A percentile compares a stretch with the other conserved stretches of the same genome.
These are phyloP conservation scores for Cervus canadensis DNA, from an alignment of 2,113 vertebrate species.

Conservation along the genomic window DNA sequence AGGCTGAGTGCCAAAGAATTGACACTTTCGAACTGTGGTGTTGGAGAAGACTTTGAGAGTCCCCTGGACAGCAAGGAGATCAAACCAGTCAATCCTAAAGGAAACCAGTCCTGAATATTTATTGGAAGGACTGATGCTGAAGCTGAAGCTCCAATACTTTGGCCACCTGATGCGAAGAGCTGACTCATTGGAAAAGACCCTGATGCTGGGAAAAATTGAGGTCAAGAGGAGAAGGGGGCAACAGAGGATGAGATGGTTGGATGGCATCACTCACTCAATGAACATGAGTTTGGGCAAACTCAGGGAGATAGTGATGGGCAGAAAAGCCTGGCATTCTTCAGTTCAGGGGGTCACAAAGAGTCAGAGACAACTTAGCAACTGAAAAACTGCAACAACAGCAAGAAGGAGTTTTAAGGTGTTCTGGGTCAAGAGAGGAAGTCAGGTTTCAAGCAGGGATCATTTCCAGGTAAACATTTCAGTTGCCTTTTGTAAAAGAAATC, in stretches of 20 bases:
- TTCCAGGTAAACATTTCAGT: not conserved
- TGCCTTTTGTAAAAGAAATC: not conserved
- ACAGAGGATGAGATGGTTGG: not conserved
- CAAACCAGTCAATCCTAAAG: not conserved
- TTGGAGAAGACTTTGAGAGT: not conserved
- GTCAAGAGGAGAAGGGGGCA: not conserved
- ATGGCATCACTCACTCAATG: not conserved
- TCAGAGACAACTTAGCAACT: not conserved
- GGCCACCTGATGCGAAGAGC: not conserved
- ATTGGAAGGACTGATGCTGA: not conserved
- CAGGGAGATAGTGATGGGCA: not conserved
- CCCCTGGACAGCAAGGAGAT: not conserved
- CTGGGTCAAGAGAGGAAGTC: not conserved
- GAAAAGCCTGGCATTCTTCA: not conserved
- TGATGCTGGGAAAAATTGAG: not conserved
- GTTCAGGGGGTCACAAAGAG: not conserved
- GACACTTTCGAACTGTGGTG: not conserved
- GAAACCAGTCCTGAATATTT: not conserved
- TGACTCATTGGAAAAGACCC: not conserved
- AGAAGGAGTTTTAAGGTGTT: not conserved
- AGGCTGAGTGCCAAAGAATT: accelerated
- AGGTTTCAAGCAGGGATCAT: not conserved
- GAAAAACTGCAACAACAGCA: not conserved
- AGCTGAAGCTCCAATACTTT: not conserved
- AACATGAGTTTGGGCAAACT: not conserved